Conservation (phyloP, 2,113 vertebrate species). For the Mormyrus iriodes region DNA sequence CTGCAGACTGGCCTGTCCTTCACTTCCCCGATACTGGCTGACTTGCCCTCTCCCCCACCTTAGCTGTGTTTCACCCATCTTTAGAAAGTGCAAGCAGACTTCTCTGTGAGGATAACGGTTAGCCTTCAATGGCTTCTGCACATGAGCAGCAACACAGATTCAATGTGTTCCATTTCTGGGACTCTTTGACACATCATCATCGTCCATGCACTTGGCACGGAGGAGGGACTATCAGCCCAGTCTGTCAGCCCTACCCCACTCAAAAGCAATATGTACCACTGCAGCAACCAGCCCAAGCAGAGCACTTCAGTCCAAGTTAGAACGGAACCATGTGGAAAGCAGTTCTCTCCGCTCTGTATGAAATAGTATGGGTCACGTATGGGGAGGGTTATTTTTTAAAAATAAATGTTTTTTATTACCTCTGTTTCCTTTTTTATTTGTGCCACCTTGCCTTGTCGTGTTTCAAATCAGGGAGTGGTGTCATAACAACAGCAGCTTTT, state of each 20-base stretch:
- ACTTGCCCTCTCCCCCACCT: not conserved
- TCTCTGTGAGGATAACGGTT: not conserved
- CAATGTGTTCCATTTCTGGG: not conserved
- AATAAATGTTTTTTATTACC: constrained; percentile 63
- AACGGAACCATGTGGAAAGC: constrained; percentile 57
- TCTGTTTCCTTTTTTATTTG: constrained; percentile 16
- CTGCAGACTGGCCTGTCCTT: constrained; percentile 40
- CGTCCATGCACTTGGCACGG: not conserved
- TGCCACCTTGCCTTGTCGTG: not conserved
- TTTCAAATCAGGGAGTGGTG: not conserved
- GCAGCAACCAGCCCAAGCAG: constrained; percentile 61
- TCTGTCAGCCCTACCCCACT: constrained; percentile 56
- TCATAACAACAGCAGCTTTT: not conserved
- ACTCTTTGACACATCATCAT: not conserved
- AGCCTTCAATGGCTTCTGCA: not conserved
- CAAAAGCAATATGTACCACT: constrained; percentile 71
- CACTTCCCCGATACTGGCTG: not conserved
- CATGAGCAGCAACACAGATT: not conserved
- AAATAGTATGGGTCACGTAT: constrained; percentile 63
- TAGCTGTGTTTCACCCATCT: not conserved
- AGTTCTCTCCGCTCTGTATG: constrained; percentile 64
- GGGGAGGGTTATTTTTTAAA: constrained; percentile 69
- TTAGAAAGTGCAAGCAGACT: not conserved
- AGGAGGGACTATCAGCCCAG: constrained; percentile 3
- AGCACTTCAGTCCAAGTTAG: constrained; percentile 66